Evolutionary conservation across 2,797 vertebrate species (phyloP), one percentile per base, ranked within the genome.

Genomic region (Prionace glauca): DNA sequence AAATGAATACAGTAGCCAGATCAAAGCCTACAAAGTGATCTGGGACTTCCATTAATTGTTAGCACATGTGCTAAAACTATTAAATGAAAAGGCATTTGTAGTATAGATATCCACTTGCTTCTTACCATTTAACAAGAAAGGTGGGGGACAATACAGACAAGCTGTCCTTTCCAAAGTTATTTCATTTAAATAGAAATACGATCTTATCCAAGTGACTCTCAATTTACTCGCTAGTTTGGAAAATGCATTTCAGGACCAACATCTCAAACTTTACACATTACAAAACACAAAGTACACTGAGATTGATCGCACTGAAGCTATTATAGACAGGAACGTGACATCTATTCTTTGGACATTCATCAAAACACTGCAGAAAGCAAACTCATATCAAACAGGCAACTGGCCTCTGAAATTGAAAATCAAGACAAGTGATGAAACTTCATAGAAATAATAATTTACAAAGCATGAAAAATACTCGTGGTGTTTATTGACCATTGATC

Each of bases 1-100:
- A 96, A 96, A 96, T 96, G 96, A 96, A 96, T 96, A 96, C 96
- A 96, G 96, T 97, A 97, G 96, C 96, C 0, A 96, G 94, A 96
- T 79, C 84, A 96, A 96, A 96, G 96, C 95, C 96, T 95, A 96
- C 77, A 96, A 96, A 96, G 96, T 96, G 96, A 96, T 96, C 93
- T 87, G 96, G 96, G 96, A 96, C 92, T 96, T 96, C 93, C 11
- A 95, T 95, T 97, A 96, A 97, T 96, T 94, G 96, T 96, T 96
- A 96, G 95, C 96, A 97, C 36, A 96, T 96, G 96, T 96, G 96
- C 96, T 96, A 96, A 96, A 96, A 96, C 94, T 96, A 96, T 9
- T 0, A 81, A 96, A 96, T 74, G 95, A 96, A 95, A 96, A 96
- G 93, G 72, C 0, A 95, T 95, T 96, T 96, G 95, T 94, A 95